These are phyloP conservation scores for Leuciscus idus DNA, from an alignment of 2,113 vertebrate genomes.

Conservation along the genomic window DNA sequence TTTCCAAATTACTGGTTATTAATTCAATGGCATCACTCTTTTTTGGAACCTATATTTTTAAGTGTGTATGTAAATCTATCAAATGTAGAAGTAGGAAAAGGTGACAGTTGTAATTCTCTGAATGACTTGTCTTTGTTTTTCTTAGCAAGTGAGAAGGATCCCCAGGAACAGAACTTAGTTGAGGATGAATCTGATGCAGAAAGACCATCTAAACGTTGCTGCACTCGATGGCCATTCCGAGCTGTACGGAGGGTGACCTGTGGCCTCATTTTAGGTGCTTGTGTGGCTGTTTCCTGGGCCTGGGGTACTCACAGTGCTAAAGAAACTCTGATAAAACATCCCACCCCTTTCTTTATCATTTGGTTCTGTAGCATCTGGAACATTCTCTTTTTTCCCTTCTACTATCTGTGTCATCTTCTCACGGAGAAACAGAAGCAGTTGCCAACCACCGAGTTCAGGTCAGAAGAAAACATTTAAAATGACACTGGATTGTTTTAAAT, in stretches of 20 bases:
- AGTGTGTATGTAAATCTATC: not conserved
- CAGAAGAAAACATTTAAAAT: not conserved
- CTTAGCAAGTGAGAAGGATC: constrained; percentile 25
- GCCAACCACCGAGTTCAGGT: constrained; percentile 60
- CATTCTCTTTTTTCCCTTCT: constrained; percentile 63
- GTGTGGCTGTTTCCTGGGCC: constrained; percentile 57
- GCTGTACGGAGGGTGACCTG: constrained; percentile 20
- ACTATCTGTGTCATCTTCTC: constrained; percentile 59
- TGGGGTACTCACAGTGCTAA: constrained; percentile 58
- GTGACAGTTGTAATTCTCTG: not conserved
- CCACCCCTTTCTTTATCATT: constrained; percentile 62
- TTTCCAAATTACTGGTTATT: no score
- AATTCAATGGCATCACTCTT: not conserved
- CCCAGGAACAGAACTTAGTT: not conserved
- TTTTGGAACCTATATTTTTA: not conserved
- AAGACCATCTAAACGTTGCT: constrained; percentile 15
- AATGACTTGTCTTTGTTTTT: not conserved
- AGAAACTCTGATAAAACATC: constrained; percentile 46
- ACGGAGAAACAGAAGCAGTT: constrained; percentile 14
- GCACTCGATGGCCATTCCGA: constrained; percentile 26
- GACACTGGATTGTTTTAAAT: not conserved
- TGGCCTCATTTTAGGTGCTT: constrained; percentile 55
- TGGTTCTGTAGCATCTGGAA: constrained; percentile 69
- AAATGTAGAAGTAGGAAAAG: not conserved
- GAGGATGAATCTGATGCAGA: not conserved